phyloP scores from a whole-genome alignment of 2,888 invertebrate genomes.

The Meta bourneti region DNA sequence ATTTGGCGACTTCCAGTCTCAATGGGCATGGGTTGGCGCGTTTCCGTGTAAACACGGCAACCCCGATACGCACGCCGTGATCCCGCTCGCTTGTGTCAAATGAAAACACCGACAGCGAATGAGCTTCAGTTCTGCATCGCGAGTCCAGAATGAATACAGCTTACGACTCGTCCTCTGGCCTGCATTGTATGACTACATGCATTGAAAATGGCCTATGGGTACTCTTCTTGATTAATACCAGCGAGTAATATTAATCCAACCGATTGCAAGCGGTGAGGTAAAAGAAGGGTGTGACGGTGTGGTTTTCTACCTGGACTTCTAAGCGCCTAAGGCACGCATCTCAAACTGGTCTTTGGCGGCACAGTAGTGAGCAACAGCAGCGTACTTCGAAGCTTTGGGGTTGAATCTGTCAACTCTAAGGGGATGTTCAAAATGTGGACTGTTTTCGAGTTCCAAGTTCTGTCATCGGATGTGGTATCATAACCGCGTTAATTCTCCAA shows the following conservation, averaged over 20 bases:
- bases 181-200: conserved; percentile 4
- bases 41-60: conserved; percentile 58
- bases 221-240: conserved; percentile 11
- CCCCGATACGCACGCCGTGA: conserved; percentile 61
- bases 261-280: conserved; percentile 12
- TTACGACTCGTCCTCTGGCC: neutral
- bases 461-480: neutral
- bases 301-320: conserved; percentile 23
- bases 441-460: neutral
- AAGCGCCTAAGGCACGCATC: conserved; percentile 43
- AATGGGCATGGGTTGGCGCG: conserved; percentile 10
- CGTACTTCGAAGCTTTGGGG: conserved; percentile 32
- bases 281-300: conserved; percentile 64
- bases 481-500: too few species aligned
- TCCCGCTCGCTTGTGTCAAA: conserved; percentile 53
- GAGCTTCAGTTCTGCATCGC: neutral
- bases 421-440: neutral
- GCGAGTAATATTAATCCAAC: neutral
- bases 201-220: conserved; percentile 9
- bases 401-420: conserved; percentile 1
- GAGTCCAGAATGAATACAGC: neutral
- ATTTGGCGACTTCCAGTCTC: conserved; percentile 20
- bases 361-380: conserved; percentile 24
- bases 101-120: conserved; percentile 47
- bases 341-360: conserved; percentile 58